Evolutionary conservation across 2,888 invertebrate species (phyloP).

Genomic region (Psylliodes chrysocephalus): DNA sequence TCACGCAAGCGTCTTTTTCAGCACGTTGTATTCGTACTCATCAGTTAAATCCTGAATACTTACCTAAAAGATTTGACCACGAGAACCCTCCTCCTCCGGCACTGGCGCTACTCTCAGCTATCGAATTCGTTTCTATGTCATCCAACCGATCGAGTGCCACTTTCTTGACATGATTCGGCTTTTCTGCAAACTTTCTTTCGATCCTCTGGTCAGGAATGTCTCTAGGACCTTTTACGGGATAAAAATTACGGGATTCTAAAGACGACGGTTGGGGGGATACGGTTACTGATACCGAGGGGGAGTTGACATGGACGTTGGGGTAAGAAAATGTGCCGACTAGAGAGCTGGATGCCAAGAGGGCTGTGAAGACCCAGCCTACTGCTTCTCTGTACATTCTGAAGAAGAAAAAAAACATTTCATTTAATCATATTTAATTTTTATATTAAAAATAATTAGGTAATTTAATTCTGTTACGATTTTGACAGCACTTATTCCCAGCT

Average conservation of each 20-base stretch:
- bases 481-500: too few relatives aligned
- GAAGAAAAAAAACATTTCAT: slow-evolving; percentile 25
- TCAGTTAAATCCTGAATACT: too few relatives aligned
- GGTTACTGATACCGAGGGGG: slow-evolving; percentile 38
- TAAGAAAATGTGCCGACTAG: slow-evolving; percentile 76
- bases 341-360: slow-evolving; percentile 74
- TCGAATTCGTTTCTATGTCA: slow-evolving; percentile 83
- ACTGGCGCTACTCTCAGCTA: slow-evolving; percentile 69
- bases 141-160: slow-evolving; percentile 84
- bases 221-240: slow-evolving; percentile 25
- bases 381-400: slow-evolving; percentile 72
- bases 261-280: slow-evolving; percentile 7
- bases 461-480: too few relatives aligned
- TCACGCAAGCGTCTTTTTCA: too few relatives aligned
- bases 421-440: too few relatives aligned
- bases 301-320: slow-evolving; percentile 65
- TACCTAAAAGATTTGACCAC: slow-evolving; percentile 87
- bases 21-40: too few relatives aligned
- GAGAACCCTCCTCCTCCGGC: slow-evolving; percentile 74
- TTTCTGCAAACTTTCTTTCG: slow-evolving; percentile 87
- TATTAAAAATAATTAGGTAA: too few relatives aligned
- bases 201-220: slow-evolving; percentile 38
- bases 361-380: slow-evolving; percentile 76
- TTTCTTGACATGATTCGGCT: slow-evolving; percentile 90
- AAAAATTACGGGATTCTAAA: slow-evolving; percentile 12